These are phyloP conservation scores for Macrophya alboannulata DNA, from an alignment of 2,888 invertebrate genomes.

Conservation along the genomic window DNA sequence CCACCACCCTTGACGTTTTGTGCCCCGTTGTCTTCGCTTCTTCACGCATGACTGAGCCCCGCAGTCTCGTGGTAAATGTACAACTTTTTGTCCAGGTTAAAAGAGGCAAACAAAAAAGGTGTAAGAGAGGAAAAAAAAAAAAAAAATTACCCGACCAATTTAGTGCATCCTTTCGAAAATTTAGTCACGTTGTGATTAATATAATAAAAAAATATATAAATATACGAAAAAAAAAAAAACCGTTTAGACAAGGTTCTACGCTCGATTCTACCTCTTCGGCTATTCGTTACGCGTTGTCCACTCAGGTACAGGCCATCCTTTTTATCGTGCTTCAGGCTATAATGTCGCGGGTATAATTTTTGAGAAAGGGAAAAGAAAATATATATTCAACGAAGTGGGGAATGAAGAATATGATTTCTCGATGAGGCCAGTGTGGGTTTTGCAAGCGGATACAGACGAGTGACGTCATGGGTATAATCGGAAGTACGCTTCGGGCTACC, in stretches of 20 bases:
- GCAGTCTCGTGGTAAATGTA: constrained; percentile 56
- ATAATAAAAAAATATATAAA: background rate
- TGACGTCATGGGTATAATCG: constrained; percentile 65
- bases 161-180: constrained; percentile 31
- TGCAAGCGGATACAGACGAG: constrained; percentile 62
- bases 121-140: background rate
- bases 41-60: constrained; percentile 71
- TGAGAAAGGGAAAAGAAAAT: background rate
- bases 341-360: background rate
- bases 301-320: background rate
- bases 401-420: background rate
- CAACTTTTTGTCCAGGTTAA: constrained; percentile 36
- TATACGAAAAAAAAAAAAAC: background rate
- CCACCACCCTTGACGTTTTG: constrained; percentile 44
- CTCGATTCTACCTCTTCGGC: background rate
- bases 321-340: background rate
- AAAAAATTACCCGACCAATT: background rate
- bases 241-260: constrained; percentile 20
- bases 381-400: too few species aligned
- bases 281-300: constrained; percentile 15
- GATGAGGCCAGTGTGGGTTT: background rate
- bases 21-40: constrained; percentile 69
- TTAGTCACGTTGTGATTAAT: constrained; percentile 36
- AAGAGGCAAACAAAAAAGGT: constrained; percentile 7
- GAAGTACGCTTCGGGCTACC: constrained; percentile 55